Percentiles rank a stretch among this genome's conserved stretches.
These are phyloP conservation scores for Anthophora plumipes DNA, from an alignment of 2,888 invertebrate genomes.

Conservation along the genomic window DNA sequence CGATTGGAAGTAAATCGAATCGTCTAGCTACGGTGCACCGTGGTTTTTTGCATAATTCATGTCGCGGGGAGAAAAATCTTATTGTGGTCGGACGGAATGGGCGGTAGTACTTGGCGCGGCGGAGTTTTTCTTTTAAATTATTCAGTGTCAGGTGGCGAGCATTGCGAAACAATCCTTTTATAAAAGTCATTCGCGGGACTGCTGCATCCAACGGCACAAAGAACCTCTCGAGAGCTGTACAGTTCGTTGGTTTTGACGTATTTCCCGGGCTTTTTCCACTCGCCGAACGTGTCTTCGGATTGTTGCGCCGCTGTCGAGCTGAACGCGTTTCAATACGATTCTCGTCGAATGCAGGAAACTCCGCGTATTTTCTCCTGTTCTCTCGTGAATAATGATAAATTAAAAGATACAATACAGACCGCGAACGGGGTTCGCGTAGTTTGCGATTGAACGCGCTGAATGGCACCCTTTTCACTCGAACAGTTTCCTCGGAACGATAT, in stretches of 20 bases:
- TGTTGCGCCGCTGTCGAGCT: slow-evolving; percentile 2
- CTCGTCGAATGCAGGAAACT: neutral
- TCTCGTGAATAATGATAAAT: slow-evolving; percentile 4
- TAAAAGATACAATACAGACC: slow-evolving; percentile 9
- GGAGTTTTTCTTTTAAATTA: slow-evolving; percentile 43
- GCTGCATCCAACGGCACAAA: slow-evolving; percentile 24
- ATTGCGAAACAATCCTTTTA: slow-evolving; percentile 42
- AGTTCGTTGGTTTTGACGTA: slow-evolving; percentile 27
- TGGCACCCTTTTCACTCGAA: neutral
- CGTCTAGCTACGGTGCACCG: neutral
- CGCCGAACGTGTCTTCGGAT: slow-evolving; percentile 4
- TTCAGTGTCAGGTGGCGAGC: slow-evolving; percentile 45
- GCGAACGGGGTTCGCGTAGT: neutral
- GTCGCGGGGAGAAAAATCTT: slow-evolving; percentile 34
- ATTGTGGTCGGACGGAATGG: slow-evolving; percentile 20
- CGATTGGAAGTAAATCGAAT: slow-evolving; percentile 39
- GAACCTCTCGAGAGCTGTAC: slow-evolving; percentile 14
- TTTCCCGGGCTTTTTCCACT: neutral
- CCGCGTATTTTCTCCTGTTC: neutral
- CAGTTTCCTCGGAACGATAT: neutral
- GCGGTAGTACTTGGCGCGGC: slow-evolving; percentile 13
- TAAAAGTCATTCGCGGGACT: slow-evolving; percentile 45
- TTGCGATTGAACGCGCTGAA: neutral
- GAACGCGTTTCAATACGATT: slow-evolving; percentile 18
- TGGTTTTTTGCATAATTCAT: slow-evolving; percentile 39